Evolutionary conservation across 2,113 vertebrate genomes (phyloP).

Genomic region (Callipepla squamata): DNA sequence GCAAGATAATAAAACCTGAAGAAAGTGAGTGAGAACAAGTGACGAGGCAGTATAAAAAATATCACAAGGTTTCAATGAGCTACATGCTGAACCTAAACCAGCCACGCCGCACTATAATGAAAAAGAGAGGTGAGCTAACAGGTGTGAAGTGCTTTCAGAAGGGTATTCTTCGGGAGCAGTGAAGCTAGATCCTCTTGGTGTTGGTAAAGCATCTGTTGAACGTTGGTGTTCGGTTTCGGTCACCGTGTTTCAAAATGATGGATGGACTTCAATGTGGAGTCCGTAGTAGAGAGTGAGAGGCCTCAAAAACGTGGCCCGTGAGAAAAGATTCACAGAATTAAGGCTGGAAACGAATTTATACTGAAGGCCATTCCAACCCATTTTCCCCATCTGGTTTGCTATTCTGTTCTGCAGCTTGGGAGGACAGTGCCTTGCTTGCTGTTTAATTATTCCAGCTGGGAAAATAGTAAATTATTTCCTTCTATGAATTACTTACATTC

Average conservation of each 20-base stretch:
- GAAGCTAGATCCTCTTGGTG: neutral
- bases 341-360: neutral
- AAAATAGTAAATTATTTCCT: slow-evolving; percentile 77
- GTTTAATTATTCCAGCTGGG: slow-evolving; percentile 66
- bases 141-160: neutral
- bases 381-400: neutral
- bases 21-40: neutral
- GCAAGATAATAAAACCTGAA: neutral
- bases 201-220: neutral
- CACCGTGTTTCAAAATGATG: neutral
- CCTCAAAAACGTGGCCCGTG: neutral
- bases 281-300: neutral
- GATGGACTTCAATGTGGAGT: neutral
- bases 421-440: slow-evolving; percentile 26
- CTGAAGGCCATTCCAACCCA: neutral
- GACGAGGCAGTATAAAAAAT: neutral
- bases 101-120: accelerated
- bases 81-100: neutral
- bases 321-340: neutral
- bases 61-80: neutral
- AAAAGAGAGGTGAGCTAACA: neutral
- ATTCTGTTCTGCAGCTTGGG: neutral
- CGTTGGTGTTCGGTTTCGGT: neutral
- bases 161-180: neutral
- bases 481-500: slow-evolving; percentile 79